A percentile compares a stretch with the other conserved stretches of the same genome.
phyloP scores from a whole-genome alignment of 2,888 invertebrate species.

The Lottia scabra region DNA sequence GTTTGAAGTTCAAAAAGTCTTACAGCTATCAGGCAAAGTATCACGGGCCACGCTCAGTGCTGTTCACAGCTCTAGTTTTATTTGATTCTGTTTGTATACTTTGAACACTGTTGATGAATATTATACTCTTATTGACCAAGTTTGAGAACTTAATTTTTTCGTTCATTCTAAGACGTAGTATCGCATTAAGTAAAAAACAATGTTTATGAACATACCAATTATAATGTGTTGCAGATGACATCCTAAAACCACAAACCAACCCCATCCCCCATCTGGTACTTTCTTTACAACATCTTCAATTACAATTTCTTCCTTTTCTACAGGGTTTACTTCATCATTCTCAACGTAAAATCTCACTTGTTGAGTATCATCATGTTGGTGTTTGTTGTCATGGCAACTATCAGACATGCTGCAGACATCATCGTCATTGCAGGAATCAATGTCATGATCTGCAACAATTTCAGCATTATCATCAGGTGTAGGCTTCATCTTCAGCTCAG shows the following conservation, averaged over 20 bases:
- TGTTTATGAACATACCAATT: slow-evolving; percentile 15
- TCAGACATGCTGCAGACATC: background rate
- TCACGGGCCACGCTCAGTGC: too few relatives aligned
- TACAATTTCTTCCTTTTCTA: background rate
- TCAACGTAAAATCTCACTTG: background rate
- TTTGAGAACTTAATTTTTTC: too few relatives aligned
- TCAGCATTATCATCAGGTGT: background rate
- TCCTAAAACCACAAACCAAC: slow-evolving; percentile 36
- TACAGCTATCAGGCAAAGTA: too few relatives aligned
- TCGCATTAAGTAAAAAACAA: too few relatives aligned
- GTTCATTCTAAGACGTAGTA: too few relatives aligned
- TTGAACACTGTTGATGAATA: too few relatives aligned
- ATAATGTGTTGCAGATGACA: slow-evolving; percentile 34
- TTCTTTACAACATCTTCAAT: background rate
- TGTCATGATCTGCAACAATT: background rate
- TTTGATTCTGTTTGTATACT: too few relatives aligned
- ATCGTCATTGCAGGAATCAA: background rate
- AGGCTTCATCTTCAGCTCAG: too few relatives aligned
- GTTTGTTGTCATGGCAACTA: background rate
- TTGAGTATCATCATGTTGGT: background rate
- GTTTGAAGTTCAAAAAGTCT: too few relatives aligned
- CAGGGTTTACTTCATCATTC: background rate
- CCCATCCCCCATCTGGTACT: slow-evolving; percentile 34
- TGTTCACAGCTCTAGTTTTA: too few relatives aligned
- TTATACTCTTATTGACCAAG: too few relatives aligned